A percentile compares a stretch with the other conserved stretches of the same genome.
Evolutionary conservation across 2,888 invertebrate species (phyloP).

Genomic region (Tachina grossa): DNA sequence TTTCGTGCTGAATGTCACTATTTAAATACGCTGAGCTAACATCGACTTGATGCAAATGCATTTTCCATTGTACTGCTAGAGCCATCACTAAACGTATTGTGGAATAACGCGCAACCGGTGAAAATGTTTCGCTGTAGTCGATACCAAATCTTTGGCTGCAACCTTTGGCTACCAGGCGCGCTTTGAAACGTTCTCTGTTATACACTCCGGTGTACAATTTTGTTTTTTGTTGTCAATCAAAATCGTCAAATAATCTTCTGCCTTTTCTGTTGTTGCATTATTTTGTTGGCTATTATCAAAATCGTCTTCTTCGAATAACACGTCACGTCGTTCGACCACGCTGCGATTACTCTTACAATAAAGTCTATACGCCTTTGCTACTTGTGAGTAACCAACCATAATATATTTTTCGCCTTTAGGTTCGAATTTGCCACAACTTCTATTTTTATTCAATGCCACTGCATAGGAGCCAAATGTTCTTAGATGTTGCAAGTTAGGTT

Average conservation of each 20-base stretch:
- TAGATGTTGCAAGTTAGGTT: too few species aligned
- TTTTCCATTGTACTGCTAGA: slow-evolving; percentile 17
- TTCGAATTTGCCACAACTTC: too few species aligned
- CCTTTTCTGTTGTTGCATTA: not conserved
- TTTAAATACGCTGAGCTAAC: slow-evolving; percentile 65
- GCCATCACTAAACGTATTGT: not conserved
- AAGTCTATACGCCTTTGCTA: too few species aligned
- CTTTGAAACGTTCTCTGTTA: slow-evolving; percentile 24
- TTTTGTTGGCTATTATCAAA: too few species aligned
- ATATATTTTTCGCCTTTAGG: too few species aligned
- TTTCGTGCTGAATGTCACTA: slow-evolving; percentile 56
- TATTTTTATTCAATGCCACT: too few species aligned
- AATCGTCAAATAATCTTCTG: not conserved
- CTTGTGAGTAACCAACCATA: too few species aligned
- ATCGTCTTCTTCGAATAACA: too few species aligned
- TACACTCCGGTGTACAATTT: not conserved
- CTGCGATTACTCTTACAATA: too few species aligned
- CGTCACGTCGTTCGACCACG: too few species aligned
- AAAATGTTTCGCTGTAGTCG: slow-evolving; percentile 9
- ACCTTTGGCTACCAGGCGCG: slow-evolving; percentile 26
- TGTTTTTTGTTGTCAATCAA: too few species aligned
- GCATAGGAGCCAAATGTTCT: too few species aligned
- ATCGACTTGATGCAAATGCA: slow-evolving; percentile 69
- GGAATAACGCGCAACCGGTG: not conserved
- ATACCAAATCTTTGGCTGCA: slow-evolving; percentile 44